Percentiles rank a stretch among this genome's conserved stretches.
phyloP scores from a whole-genome alignment of 2,888 invertebrate genomes.

The Pecten maximus region DNA sequence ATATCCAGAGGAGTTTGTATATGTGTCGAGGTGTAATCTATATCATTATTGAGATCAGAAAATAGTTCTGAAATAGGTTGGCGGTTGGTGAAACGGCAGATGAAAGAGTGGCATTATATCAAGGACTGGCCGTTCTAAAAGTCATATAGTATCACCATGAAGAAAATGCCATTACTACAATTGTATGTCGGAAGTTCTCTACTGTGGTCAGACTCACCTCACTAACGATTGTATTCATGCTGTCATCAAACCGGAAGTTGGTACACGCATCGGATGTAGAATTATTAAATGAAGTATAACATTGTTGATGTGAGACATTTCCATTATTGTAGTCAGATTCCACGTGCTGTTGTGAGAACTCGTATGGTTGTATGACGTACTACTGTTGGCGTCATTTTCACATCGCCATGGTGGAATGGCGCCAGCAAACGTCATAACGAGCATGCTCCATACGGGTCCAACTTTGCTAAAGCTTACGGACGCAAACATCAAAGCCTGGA shows the following conservation, averaged over 20 bases:
- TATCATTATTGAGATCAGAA: too few relatives aligned
- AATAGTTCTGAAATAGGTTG: too few relatives aligned
- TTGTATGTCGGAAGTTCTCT: too few relatives aligned
- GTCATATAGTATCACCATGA: too few relatives aligned
- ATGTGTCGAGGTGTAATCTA: too few relatives aligned
- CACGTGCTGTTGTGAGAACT: neutral
- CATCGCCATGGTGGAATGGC: neutral
- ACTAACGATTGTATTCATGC: slow-evolving; percentile 52
- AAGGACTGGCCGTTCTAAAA: too few relatives aligned
- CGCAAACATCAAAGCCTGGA: neutral
- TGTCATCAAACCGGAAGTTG: slow-evolving; percentile 37
- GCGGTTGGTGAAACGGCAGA: too few relatives aligned
- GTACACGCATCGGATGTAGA: slow-evolving; percentile 37
- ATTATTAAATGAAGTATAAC: neutral
- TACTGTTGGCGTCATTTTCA: neutral
- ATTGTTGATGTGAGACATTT: neutral
- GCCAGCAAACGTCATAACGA: neutral
- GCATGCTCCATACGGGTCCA: slow-evolving; percentile 1
- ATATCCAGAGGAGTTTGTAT: too few relatives aligned
- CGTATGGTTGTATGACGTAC: neutral
- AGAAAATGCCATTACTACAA: too few relatives aligned
- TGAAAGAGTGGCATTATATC: too few relatives aligned
- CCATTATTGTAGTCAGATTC: neutral
- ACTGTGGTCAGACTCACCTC: slow-evolving; percentile 48
- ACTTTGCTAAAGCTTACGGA: neutral